Conservation (phyloP, 2,113 vertebrate genomes). For the Ctenodactylus gundi region DNA sequence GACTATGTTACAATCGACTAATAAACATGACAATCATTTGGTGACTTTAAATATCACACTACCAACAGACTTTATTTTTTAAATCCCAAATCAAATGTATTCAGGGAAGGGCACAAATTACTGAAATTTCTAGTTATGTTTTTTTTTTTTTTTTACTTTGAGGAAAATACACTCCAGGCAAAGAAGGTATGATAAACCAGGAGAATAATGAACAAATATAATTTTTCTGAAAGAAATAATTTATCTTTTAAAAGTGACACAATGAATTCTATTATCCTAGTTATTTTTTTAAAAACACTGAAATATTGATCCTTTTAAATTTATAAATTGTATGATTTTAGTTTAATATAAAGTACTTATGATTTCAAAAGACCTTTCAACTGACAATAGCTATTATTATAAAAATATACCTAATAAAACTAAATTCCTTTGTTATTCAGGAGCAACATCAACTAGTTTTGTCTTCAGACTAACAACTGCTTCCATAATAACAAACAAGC, state of each 20-base stretch:
- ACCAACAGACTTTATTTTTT: not conserved
- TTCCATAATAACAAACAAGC: not conserved
- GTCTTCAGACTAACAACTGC: slow-evolving; percentile 4
- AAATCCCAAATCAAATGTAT: not conserved
- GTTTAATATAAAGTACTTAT: slow-evolving; percentile 25
- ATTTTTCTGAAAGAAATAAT: slow-evolving; percentile 59
- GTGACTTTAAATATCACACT: slow-evolving; percentile 18
- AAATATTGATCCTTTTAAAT: slow-evolving; percentile 13
- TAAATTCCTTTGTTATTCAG: not conserved
- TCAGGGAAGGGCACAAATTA: not conserved
- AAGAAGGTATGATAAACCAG: slow-evolving; percentile 25
- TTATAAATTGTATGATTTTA: not conserved
- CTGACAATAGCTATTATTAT: not conserved
- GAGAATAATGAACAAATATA: slow-evolving; percentile 36
- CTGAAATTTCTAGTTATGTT: not conserved
- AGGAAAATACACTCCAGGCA: slow-evolving; percentile 18
- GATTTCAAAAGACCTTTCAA: not conserved
- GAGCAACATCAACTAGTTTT: not conserved
- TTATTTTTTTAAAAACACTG: slow-evolving; percentile 60
- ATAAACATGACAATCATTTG: not conserved
- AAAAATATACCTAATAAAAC: slow-evolving; percentile 27
- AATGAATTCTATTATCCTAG: slow-evolving; percentile 68
- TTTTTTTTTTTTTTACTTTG: not conserved
- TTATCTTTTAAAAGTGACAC: slow-evolving; percentile 46
- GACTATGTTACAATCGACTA: not conserved